Percentiles rank a stretch among this genome's conserved stretches.
Conservation (phyloP, 2,888 invertebrate species). For the Agrotis exclamationis region DNA sequence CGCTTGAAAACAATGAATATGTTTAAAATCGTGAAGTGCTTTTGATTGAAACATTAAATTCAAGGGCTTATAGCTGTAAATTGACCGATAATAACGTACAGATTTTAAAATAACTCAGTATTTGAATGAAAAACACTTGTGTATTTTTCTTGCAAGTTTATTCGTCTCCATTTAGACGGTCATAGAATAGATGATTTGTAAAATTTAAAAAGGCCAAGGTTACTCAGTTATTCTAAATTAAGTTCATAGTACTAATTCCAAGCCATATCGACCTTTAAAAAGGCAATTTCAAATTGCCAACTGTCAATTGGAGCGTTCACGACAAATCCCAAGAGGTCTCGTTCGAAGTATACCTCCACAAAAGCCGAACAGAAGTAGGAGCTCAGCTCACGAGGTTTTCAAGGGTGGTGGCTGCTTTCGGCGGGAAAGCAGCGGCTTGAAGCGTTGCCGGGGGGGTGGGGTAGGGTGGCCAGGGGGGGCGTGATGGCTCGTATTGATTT, state of each 20-base stretch:
- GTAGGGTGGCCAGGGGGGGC: constrained; percentile 76
- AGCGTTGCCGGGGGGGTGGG: constrained; percentile 70
- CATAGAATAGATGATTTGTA: neutral
- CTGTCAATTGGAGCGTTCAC: constrained; percentile 86
- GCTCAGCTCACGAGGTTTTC: constrained; percentile 91
- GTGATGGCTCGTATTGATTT: constrained; percentile 92
- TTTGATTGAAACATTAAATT: constrained; percentile 32
- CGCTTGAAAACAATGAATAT: constrained; percentile 73
- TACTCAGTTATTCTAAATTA: constrained; percentile 3
- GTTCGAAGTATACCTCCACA: constrained; percentile 88
- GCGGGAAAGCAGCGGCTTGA: constrained; percentile 88
- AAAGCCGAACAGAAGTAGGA: constrained; percentile 91
- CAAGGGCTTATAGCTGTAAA: neutral
- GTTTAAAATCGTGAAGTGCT: constrained; percentile 35
- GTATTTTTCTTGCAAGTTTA: neutral
- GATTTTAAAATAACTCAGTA: neutral
- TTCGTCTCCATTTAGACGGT: no score
- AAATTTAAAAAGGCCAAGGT: constrained; percentile 11
- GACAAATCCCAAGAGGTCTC: constrained; percentile 90
- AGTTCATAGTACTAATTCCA: constrained; percentile 49
- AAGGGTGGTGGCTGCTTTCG: constrained; percentile 91
- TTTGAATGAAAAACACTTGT: neutral
- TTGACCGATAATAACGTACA: neutral
- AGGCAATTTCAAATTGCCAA: constrained; percentile 83
- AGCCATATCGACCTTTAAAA: constrained; percentile 68